A percentile compares a stretch with the other conserved stretches of the same genome.
Evolutionary conservation across 2,113 vertebrate genomes (phyloP).

Genomic region (Halcyon malimbica): DNA sequence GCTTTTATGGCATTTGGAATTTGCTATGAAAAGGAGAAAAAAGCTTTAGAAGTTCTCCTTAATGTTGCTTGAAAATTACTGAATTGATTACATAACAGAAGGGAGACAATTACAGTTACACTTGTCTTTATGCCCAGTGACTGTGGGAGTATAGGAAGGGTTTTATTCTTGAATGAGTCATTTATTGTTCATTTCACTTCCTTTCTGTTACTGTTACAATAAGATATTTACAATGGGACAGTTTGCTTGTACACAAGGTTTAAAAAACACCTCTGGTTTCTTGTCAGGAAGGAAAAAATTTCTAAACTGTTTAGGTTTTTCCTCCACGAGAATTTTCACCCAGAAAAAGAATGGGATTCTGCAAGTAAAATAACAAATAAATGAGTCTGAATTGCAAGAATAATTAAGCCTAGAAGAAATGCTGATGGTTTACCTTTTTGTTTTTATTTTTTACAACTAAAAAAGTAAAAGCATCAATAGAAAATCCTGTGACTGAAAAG

Average conservation of each 20-base stretch:
- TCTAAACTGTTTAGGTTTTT: neutral
- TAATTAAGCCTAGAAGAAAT: neutral
- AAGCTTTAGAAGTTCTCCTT: neutral
- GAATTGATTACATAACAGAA: neutral
- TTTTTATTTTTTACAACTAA: neutral
- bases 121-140: neutral
- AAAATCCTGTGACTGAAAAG: neutral
- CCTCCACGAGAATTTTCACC: neutral
- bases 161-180: neutral
- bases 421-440: neutral
- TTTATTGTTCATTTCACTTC: neutral
- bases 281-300: neutral
- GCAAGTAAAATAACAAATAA: neutral
- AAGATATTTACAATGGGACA: neutral
- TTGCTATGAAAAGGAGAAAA: neutral
- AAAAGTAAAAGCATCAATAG: neutral
- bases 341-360: neutral
- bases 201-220: neutral
- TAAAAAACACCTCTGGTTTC: neutral
- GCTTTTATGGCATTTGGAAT: neutral
- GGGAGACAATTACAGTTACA: neutral
- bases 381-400: neutral
- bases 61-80: neutral
- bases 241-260: neutral
- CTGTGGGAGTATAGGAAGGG: neutral